A percentile compares a stretch with the other conserved stretches of the same genome.
These are phyloP conservation scores for Melanotaenia maccullochi DNA, from an alignment of 2,797 vertebrate genomes.

Conservation along the genomic window DNA sequence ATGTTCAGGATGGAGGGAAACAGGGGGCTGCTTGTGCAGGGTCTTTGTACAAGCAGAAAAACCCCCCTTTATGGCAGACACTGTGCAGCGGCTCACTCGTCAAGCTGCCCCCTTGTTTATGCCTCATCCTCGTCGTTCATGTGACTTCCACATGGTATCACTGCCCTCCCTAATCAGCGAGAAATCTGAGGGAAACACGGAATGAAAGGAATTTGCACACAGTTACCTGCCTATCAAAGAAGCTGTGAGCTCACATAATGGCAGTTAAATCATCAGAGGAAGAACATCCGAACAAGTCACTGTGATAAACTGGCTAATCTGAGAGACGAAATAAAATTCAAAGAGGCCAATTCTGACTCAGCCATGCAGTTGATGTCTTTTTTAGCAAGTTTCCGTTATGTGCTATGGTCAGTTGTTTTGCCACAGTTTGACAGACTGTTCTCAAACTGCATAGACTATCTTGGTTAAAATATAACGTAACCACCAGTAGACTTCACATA, in stretches of 20 bases:
- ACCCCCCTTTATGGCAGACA: slow-evolving; percentile 39
- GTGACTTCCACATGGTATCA: slow-evolving; percentile 85
- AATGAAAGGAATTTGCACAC: slow-evolving; percentile 17
- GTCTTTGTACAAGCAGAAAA: slow-evolving; percentile 45
- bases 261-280: neutral
- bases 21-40: slow-evolving; percentile 43
- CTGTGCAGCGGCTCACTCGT: slow-evolving; percentile 59
- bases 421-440: neutral
- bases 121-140: slow-evolving; percentile 82
- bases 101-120: slow-evolving; percentile 60
- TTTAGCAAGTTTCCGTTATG: slow-evolving; percentile 10
- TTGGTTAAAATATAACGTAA: neutral
- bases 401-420: neutral
- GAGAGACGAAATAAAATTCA: neutral
- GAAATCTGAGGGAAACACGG: slow-evolving; percentile 50
- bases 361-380: neutral
- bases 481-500: neutral
- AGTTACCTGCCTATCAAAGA: neutral
- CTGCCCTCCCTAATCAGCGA: slow-evolving; percentile 67
- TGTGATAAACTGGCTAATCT: neutral
- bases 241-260: neutral
- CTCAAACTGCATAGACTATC: neutral
- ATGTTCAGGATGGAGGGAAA: slow-evolving; percentile 26
- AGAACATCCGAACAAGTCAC: neutral
- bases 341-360: neutral